Percentiles rank a stretch among this genome's conserved stretches.
phyloP scores from a whole-genome alignment of 2,113 vertebrate species.

The Datnioides undecimradiatus region DNA sequence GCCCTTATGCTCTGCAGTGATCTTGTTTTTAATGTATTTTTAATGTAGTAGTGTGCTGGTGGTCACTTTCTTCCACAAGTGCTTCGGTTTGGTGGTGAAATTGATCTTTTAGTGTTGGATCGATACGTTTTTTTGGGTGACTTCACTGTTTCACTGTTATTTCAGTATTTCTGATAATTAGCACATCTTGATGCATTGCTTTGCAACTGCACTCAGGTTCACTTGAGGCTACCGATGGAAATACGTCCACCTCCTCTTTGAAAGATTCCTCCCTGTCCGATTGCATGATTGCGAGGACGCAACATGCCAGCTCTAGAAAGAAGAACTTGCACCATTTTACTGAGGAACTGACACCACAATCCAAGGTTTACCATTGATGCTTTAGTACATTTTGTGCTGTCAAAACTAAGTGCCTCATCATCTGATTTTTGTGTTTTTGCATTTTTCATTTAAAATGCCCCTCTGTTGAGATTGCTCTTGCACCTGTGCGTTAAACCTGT shows the following conservation, averaged over 20 bases:
- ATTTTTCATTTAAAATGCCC: not conserved
- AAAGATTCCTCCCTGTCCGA: constrained; percentile 5
- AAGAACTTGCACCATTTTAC: constrained; percentile 62
- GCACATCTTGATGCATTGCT: not conserved
- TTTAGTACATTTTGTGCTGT: constrained; percentile 23
- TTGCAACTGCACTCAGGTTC: not conserved
- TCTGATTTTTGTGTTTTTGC: not conserved
- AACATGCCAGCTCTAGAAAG: constrained; percentile 58
- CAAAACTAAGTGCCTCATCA: not conserved
- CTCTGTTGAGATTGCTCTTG: not conserved
- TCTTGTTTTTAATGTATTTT: not conserved
- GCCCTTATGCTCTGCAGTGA: not conserved
- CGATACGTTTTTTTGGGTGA: too few relatives aligned
- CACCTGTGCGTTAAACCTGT: constrained; percentile 49
- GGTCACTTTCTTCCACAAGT: not conserved
- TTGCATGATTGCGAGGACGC: not conserved
- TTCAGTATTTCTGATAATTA: not conserved
- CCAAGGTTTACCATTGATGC: not conserved
- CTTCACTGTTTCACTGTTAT: not conserved
- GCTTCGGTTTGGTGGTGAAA: not conserved
- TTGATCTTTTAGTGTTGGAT: not conserved
- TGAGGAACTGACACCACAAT: constrained; percentile 64
- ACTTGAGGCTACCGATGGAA: not conserved
- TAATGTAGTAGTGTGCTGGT: not conserved
- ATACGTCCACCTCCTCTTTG: not conserved